These are phyloP conservation scores for Malthinus seriepunctatus DNA, from an alignment of 2,888 invertebrate species.

Conservation along the genomic window DNA sequence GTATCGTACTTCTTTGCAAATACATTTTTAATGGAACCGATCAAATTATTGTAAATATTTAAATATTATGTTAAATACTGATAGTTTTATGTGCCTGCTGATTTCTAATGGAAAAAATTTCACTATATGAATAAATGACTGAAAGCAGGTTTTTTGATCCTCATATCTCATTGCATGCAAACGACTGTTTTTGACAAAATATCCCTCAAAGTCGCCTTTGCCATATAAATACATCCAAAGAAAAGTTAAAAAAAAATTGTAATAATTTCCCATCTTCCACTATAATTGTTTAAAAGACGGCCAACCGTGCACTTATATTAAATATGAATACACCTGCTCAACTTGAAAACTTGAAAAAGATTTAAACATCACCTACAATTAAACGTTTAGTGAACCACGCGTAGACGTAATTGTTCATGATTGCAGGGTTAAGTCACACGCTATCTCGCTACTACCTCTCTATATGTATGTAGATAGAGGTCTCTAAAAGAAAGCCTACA, in stretches of 20 bases:
- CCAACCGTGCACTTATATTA: constrained; percentile 14
- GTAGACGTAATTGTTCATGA: constrained; percentile 35
- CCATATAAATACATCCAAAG: too few species aligned
- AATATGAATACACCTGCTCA: constrained; percentile 17
- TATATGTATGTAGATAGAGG: too few species aligned
- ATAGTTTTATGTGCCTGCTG: too few species aligned
- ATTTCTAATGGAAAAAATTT: too few species aligned
- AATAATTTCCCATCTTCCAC: constrained; percentile 15
- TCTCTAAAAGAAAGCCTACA: too few species aligned
- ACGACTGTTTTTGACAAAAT: too few species aligned
- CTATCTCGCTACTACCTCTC: constrained; percentile 15
- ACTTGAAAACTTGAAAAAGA: background rate
- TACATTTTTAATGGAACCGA: background rate
- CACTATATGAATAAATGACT: too few species aligned
- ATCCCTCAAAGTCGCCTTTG: too few species aligned
- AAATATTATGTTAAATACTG: background rate
- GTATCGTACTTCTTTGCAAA: background rate
- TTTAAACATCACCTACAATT: constrained; percentile 31
- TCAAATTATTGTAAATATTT: background rate
- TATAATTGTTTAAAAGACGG: constrained; percentile 13
- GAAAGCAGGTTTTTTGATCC: too few species aligned
- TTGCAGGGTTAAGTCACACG: constrained; percentile 24
- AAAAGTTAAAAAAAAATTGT: background rate
- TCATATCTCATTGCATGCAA: too few species aligned
- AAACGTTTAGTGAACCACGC: constrained; percentile 38